Evolutionary conservation across 2,113 vertebrate species (phyloP).

Genomic region (Trochalopteron elliotii): DNA sequence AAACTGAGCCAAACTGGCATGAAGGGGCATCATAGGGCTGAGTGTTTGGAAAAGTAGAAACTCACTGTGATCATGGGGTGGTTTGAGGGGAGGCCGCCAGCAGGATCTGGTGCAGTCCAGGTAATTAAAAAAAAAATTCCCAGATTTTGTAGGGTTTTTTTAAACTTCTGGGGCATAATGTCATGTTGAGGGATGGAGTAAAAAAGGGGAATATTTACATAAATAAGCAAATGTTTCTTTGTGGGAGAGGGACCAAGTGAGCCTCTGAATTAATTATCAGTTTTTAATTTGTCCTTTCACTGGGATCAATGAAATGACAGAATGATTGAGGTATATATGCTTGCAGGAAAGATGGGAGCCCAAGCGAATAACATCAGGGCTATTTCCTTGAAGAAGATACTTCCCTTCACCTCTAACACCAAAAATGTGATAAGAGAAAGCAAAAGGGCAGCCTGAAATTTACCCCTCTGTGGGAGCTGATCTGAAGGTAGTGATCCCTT

Average conservation of each 20-base stretch:
- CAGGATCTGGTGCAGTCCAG: background rate
- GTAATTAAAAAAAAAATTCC: background rate
- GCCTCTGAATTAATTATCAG: constrained; percentile 22
- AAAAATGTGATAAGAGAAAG: background rate
- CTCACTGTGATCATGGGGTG: background rate
- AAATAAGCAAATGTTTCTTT: background rate
- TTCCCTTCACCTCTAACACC: background rate
- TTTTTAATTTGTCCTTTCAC: constrained; percentile 59
- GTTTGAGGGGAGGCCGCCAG: background rate
- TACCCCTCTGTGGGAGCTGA: background rate
- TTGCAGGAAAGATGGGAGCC: constrained; percentile 6
- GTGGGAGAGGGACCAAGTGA: background rate
- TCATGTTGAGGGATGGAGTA: background rate
- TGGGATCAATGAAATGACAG: constrained; percentile 42
- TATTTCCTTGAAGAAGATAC: background rate
- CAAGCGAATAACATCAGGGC: background rate
- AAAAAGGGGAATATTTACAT: background rate
- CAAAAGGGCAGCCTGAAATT: background rate
- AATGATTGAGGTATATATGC: constrained; percentile 28
- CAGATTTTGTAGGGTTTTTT: background rate
- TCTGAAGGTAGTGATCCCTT: background rate
- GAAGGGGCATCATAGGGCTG: background rate
- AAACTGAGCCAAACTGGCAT: background rate
- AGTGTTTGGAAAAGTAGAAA: background rate
- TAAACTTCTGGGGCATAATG: background rate